Conservation (phyloP, 2,113 vertebrate species). For the Xiphophorus maculatus region DNA sequence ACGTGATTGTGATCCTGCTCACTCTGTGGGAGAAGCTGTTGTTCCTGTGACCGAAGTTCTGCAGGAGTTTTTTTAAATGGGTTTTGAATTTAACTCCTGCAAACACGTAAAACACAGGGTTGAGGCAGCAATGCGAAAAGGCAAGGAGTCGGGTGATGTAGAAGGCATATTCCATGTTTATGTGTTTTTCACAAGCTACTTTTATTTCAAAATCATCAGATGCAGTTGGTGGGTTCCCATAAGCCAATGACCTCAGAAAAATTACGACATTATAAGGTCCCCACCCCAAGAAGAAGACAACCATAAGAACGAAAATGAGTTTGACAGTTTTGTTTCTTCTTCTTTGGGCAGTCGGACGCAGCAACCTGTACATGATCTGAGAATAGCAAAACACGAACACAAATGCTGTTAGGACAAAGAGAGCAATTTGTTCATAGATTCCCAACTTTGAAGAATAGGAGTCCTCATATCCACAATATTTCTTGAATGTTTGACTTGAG, state of each 20-base stretch:
- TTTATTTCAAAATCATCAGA: not conserved
- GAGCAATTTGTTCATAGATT: constrained; percentile 82
- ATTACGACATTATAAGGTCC: constrained; percentile 87
- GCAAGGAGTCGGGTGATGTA: constrained; percentile 83
- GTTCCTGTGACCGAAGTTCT: constrained; percentile 16
- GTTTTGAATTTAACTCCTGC: constrained; percentile 91
- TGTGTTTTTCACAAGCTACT: constrained; percentile 8
- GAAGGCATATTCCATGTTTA: constrained; percentile 66
- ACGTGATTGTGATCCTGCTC: constrained; percentile 53
- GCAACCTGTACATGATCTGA: constrained; percentile 84
- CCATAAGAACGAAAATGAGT: constrained; percentile 88
- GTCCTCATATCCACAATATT: constrained; percentile 65
- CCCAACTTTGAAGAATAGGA: constrained; percentile 61
- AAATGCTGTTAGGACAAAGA: constrained; percentile 83
- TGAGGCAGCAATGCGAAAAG: constrained; percentile 93
- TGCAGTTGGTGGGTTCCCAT: accelerated
- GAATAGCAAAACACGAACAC: constrained; percentile 86
- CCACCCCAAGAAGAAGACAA: constrained; percentile 92
- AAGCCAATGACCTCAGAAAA: constrained; percentile 76
- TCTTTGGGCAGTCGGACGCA: constrained; percentile 77
- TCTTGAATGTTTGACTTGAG: not conserved
- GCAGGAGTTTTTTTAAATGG: constrained; percentile 82
- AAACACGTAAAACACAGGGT: constrained; percentile 92
- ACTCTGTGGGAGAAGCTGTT: constrained; percentile 3
- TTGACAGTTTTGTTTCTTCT: constrained; percentile 85